Conservation (phyloP, 2,888 invertebrate species). For the Parascotia fuliginaria region DNA sequence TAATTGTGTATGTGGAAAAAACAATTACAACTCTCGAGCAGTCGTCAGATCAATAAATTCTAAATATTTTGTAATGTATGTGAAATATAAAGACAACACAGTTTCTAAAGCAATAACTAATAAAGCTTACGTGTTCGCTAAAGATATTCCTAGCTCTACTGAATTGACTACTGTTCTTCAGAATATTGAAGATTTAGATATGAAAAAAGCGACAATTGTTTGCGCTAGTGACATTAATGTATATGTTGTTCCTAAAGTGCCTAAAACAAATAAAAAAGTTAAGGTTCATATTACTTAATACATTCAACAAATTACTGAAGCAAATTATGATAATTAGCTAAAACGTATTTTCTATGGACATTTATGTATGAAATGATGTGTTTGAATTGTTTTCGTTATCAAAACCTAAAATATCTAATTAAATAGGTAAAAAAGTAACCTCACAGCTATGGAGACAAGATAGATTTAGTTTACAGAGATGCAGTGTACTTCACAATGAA, state of each 20-base stretch:
- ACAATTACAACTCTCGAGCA: background rate
- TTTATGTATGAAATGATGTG: too few relatives aligned
- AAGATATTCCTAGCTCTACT: background rate
- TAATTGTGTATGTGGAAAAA: background rate
- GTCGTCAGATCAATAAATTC: background rate
- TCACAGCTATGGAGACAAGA: too few relatives aligned
- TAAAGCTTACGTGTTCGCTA: background rate
- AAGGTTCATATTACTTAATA: background rate
- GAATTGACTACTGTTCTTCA: background rate
- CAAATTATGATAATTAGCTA: background rate
- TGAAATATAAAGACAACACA: background rate
- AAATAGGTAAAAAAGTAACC: too few relatives aligned
- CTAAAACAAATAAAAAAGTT: background rate
- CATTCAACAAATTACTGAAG: too few relatives aligned
- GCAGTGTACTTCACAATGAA: too few relatives aligned
- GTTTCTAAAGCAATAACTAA: background rate
- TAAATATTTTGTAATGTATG: background rate
- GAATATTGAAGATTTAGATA: background rate
- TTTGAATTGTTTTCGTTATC: too few relatives aligned
- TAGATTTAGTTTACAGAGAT: too few relatives aligned
- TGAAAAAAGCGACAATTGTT: background rate
- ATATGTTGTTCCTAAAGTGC: background rate
- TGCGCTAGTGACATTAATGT: slow-evolving; percentile 12
- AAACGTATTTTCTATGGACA: too few relatives aligned
- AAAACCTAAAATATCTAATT: too few relatives aligned